These are phyloP conservation scores for Mesopsocus fuscifrons DNA, from an alignment of 2,888 invertebrate species.

Conservation along the genomic window DNA sequence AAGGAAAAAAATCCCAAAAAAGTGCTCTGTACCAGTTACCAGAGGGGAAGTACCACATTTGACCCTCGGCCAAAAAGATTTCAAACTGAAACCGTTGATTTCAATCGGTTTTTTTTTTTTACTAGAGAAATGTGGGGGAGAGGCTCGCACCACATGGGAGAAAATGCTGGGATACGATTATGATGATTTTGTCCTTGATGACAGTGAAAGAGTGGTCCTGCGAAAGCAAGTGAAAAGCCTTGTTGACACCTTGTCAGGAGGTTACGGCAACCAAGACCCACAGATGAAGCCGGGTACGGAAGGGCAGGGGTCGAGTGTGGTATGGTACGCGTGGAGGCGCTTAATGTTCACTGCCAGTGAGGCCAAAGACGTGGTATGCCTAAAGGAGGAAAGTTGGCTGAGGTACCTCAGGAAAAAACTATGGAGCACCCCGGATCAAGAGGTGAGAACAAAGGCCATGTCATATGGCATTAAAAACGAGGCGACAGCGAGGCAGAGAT, in stretches of 20 bases:
- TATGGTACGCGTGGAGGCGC: neutral
- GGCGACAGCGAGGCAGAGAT: neutral
- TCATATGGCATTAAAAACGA: neutral
- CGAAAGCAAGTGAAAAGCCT: neutral
- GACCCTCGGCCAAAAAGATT: neutral
- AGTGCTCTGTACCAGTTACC: neutral
- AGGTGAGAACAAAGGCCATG: neutral
- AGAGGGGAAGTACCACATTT: neutral
- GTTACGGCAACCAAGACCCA: neutral
- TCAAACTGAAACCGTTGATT: neutral
- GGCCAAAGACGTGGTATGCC: neutral
- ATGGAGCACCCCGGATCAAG: neutral
- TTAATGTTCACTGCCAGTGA: neutral
- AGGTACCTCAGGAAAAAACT: slow-evolving; percentile 1
- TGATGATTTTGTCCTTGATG: neutral
- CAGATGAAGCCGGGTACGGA: neutral
- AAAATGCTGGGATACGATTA: neutral
- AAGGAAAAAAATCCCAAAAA: neutral
- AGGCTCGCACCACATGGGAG: neutral
- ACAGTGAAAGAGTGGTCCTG: neutral
- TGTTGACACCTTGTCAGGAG: neutral
- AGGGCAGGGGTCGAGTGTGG: neutral
- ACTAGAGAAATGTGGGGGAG: neutral
- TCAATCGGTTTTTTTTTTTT: neutral
- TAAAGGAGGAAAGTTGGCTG: neutral